These are phyloP conservation scores for Syncerus caffer DNA, from an alignment of 2,797 vertebrate species.

Conservation along the genomic window DNA sequence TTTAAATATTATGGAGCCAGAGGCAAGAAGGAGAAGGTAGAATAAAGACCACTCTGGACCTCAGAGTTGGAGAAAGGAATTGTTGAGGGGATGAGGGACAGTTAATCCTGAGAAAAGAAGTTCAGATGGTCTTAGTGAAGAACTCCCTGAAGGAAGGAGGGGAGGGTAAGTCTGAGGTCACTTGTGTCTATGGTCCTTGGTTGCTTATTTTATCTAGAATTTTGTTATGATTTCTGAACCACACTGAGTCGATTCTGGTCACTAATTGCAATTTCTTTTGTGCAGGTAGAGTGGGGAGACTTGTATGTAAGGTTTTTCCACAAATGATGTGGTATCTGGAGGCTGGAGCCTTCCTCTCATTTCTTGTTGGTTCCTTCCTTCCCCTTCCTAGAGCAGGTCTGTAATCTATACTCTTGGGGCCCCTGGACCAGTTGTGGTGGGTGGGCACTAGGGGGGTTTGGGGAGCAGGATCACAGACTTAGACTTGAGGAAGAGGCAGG, in stretches of 20 bases:
- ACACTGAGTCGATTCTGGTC: not conserved
- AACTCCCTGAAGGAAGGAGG: not conserved
- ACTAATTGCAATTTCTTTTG: not conserved
- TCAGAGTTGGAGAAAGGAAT: not conserved
- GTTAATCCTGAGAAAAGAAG: not conserved
- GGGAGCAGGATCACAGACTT: not conserved
- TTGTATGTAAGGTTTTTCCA: not conserved
- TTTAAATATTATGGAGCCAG: slow-evolving; percentile 61
- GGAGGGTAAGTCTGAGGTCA: not conserved
- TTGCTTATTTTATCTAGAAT: not conserved
- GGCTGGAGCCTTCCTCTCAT: not conserved
- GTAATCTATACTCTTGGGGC: rapidly evolving
- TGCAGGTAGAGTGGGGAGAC: not conserved
- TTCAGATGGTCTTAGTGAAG: not conserved
- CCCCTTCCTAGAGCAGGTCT: not conserved
- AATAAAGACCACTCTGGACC: not conserved
- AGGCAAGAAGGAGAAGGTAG: not conserved
- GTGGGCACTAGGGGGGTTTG: no score
- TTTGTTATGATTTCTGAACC: not conserved
- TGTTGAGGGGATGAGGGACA: not conserved
- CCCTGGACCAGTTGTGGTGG: not conserved
- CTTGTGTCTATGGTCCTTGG: not conserved
- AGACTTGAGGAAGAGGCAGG: not conserved
- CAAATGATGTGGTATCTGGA: not conserved
- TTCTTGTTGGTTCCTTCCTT: not conserved